Base-by-base conservation (phyloP, 2,113 vertebrate genomes). In the Chionodraco myersi region DNA sequence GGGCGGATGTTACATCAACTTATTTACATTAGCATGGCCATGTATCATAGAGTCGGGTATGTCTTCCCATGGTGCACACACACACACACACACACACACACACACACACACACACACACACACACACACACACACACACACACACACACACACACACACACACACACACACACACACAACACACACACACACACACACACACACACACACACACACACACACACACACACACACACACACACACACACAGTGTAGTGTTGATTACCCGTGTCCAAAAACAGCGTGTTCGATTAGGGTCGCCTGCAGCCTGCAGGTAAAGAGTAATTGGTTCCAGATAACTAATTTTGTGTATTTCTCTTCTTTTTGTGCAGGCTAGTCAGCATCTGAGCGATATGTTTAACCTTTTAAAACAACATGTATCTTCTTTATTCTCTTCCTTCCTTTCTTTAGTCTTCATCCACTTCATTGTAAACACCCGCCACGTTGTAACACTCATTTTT, bases 251-350 rank as follows among this genome's bases (percentile, higher is more conserved):
- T 18, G 45, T 84, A 83, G 87, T 86, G 86, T 79, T 91, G 88
- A 92, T 91, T 90, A 90, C 79, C 47, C 73, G 10, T 84, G 85
- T 91, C 85, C 67, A 88, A 92, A 89, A 77, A 86, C 72, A 88
- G 70, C 26, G 1, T 77, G 83, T 79, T 69, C 36, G 36, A 61
- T 78, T 77, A 80, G 81, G 84, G 73, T 86, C 69, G 88, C 87
- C 72, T 86, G 80, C 63, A 76, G 81, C 89, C 88, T 90, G 76
- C 75, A 93, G 89, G 83, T 86, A 85, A 77, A 69, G 53, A 72
- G 64, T 91, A 93, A 95, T 91, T 83, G 83, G 64, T 94, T 92
- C 92, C 93, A 95, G 89, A 92, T 85, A 87, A 47, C 48, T 49
- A 34, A 41, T 34, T 61, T 1, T 52, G 30, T 49, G 11, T 59